Conservation (phyloP, 2,888 invertebrate genomes). For the Ellobium chinense region DNA sequence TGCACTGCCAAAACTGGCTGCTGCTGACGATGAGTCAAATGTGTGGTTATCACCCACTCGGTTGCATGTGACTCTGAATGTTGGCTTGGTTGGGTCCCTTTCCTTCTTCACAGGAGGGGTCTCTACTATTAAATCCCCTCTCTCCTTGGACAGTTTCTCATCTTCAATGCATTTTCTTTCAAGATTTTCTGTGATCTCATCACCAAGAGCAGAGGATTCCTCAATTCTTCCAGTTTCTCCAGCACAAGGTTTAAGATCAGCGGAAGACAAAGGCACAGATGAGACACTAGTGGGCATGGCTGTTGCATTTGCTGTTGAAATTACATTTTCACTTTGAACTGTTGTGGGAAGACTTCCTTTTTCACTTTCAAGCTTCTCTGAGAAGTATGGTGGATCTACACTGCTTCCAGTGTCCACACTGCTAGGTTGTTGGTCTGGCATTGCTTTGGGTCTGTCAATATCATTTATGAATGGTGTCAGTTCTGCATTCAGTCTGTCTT, state of each 20-base stretch:
- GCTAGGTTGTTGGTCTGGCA: not conserved
- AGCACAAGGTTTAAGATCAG: not conserved
- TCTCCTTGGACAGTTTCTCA: not conserved
- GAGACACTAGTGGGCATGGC: not conserved
- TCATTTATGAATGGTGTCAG: not conserved
- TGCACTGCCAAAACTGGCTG: slow-evolving; percentile 81
- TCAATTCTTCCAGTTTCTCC: too few species aligned
- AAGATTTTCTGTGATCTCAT: not conserved
- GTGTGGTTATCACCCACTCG: slow-evolving; percentile 81
- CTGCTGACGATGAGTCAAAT: slow-evolving; percentile 82
- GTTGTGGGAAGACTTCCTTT: not conserved
- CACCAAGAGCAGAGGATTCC: not conserved
- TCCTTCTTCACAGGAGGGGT: slow-evolving; percentile 11
- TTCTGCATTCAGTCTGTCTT: not conserved
- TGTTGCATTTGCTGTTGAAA: not conserved
- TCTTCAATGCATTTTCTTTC: not conserved
- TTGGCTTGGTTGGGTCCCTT: slow-evolving; percentile 72
- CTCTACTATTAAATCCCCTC: not conserved
- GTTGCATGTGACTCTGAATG: slow-evolving; percentile 82
- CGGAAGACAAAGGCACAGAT: not conserved
- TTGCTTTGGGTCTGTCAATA: not conserved
- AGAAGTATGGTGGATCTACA: slow-evolving; percentile 4
- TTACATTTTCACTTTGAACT: not conserved
- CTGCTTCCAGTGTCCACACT: not conserved
- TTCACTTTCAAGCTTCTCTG: not conserved